Conservation (phyloP, 2,797 vertebrate genomes). For the Rhabdophis nuchalis region DNA sequence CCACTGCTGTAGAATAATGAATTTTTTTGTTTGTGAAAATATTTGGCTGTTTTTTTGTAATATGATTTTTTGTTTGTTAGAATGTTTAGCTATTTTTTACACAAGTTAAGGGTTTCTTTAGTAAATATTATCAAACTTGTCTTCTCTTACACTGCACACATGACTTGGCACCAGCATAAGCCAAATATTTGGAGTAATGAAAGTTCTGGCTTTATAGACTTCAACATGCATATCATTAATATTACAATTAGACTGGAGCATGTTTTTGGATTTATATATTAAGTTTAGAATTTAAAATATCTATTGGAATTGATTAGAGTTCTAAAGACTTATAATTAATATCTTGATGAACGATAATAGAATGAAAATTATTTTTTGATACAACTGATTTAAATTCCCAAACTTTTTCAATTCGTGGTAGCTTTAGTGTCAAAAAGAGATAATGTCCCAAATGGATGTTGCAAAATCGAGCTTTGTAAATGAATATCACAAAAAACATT, state of each 20-base stretch:
- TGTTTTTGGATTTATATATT: neutral
- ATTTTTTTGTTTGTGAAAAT: neutral
- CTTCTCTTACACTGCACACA: neutral
- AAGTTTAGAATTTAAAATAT: neutral
- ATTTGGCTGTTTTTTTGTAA: neutral
- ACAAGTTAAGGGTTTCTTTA: neutral
- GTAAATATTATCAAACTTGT: neutral
- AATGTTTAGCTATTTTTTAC: neutral
- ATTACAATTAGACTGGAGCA: neutral
- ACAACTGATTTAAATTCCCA: neutral
- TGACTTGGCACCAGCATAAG: neutral
- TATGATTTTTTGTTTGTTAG: neutral
- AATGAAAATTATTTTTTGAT: neutral
- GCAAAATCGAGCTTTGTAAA: neutral
- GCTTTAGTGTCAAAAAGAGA: neutral
- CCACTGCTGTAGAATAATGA: neutral
- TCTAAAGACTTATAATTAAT: neutral
- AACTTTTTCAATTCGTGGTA: neutral
- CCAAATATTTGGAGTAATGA: neutral
- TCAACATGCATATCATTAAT: neutral
- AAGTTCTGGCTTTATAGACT: neutral
- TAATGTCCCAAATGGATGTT: neutral
- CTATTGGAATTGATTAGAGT: neutral
- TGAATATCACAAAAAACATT: neutral
- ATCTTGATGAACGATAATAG: neutral